phyloP scores from a whole-genome alignment of 1,140 invertebrate genomes.

The Reticulitermes speratus region DNA sequence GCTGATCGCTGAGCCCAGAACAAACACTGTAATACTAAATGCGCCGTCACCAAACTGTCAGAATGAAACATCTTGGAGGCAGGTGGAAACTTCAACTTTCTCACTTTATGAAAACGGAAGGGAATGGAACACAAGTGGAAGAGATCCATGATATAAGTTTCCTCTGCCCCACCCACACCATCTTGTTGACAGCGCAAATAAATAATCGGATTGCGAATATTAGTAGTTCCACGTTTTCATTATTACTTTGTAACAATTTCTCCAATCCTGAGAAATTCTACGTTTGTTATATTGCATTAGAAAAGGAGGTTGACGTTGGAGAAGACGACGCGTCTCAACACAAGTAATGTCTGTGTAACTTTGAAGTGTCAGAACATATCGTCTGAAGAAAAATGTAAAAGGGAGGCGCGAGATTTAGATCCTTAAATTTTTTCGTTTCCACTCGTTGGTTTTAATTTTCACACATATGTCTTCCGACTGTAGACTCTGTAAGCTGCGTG shows the following conservation, averaged over 20 bases:
- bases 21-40: conserved; percentile 9
- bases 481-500: no score
- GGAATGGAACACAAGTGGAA: background rate
- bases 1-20: background rate
- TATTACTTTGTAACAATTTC: conserved; percentile 15
- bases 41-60: background rate
- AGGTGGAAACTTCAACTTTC: background rate
- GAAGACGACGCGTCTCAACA: background rate
- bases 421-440: no score
- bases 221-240: conserved; percentile 8
- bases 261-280: background rate
- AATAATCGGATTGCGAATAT: background rate
- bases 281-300: background rate
- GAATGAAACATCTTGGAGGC: conserved; percentile 13
- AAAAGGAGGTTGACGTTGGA: background rate
- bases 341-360: background rate
- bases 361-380: background rate
- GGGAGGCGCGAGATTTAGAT: no score
- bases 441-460: no score
- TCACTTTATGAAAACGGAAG: conserved; percentile 12
- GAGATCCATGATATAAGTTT: background rate
- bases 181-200: conserved; percentile 1
- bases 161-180: background rate
- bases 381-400: background rate
- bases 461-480: no score